Base-by-base conservation (phyloP, 2,888 invertebrate genomes). In the Hypomecis atomaria region DNA sequence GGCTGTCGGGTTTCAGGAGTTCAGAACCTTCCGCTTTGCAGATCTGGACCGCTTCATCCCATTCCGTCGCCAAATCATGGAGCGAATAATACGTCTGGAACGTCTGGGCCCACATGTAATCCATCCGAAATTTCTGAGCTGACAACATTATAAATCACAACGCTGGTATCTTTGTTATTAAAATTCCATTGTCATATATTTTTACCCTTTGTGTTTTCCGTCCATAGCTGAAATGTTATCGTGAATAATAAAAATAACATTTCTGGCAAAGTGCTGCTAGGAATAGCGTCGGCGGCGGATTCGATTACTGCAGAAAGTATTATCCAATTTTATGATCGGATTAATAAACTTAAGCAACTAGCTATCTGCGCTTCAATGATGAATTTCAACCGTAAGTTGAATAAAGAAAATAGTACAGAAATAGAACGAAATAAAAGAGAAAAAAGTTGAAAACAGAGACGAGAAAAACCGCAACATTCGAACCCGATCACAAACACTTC, bases 51-150 rank as follows among this genome's bases (percentile, higher is more conserved):
- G 84, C 86, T 67, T 81, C 77, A 13, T 79, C 71, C 86, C 85
- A 85, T 52, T 76, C 67, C 34, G 83, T 82, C 6, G 83, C 79
- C 62, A 82, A 67, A 55, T 84, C 84, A 63, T 85, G 83, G 0
- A 86, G 75, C 50, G 81, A 77, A 62, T 84, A 85, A 72, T 78
- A 85, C 1, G 83, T 82, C 66, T 78, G 71, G 48, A 78, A 82
- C n/a, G 77, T 62, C 42, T 81, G 77, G 5, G 84, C 83, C 80
- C 79, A 85, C 83, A 85, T 79, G 65, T 85, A 85, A 66, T 84
- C 85, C 74, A 76, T 68, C 52, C 84, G 80, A 70, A 81, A 86
- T 73, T 82, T 81, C 69, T 82, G 79, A 37, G 79, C 85, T 85
- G 69, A 60, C 62, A 69, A 69, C 52, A 65, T 57, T 66, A 66